phyloP scores from a whole-genome alignment of 2,797 vertebrate genomes.

The Rhynchotus rufescens region DNA sequence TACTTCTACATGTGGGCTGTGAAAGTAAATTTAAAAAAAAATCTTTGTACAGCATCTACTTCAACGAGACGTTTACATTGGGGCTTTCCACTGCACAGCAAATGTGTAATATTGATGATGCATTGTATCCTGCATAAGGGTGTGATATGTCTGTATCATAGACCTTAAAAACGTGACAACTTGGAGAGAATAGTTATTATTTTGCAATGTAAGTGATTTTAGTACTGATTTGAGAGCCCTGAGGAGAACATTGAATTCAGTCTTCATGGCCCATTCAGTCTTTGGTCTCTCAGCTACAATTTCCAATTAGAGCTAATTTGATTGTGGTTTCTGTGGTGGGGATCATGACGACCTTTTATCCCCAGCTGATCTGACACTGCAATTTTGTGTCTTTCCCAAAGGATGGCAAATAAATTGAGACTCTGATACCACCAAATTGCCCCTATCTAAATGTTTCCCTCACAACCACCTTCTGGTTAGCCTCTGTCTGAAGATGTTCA shows the following conservation, averaged over 20 bases:
- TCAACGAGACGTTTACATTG: not conserved
- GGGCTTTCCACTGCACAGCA: not conserved
- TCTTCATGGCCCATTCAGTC: constrained; percentile 56
- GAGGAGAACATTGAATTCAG: not conserved
- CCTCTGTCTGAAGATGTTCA: not conserved
- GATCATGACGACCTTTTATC: not conserved
- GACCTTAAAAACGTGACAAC: not conserved
- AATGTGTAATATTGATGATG: not conserved
- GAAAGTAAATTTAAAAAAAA: not conserved
- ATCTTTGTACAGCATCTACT: not conserved
- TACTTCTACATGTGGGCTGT: not conserved
- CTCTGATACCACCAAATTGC: not conserved
- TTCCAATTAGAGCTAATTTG: constrained; percentile 50
- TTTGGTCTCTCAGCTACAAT: constrained; percentile 29
- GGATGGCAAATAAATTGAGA: not conserved
- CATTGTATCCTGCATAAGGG: not conserved
- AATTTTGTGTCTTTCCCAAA: constrained; percentile 9
- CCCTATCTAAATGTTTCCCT: not conserved
- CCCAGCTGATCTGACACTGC: not conserved
- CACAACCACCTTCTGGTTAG: not conserved
- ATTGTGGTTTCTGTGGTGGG: constrained; percentile 51
- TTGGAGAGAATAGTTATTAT: not conserved
- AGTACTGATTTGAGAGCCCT: constrained; percentile 20
- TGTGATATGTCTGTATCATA: not conserved
- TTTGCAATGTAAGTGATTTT: constrained; percentile 16